Percentiles rank a stretch among this genome's conserved stretches.
These are phyloP conservation scores for Diplazon laetatorius DNA, from an alignment of 2,888 invertebrate species.

Conservation along the genomic window DNA sequence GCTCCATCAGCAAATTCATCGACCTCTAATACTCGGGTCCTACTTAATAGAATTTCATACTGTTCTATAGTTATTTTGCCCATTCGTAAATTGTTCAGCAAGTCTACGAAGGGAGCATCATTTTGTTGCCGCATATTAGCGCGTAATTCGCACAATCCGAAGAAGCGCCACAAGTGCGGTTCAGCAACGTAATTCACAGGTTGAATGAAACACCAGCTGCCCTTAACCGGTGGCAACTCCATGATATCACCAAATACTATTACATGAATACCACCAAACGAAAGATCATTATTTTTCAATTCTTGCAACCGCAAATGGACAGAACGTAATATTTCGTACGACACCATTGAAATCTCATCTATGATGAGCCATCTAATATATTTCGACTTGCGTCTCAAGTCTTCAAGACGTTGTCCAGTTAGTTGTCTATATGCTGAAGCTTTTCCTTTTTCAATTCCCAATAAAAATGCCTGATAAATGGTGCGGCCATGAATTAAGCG, in stretches of 20 bases:
- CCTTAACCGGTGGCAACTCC: constrained; percentile 72
- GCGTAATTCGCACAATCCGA: constrained; percentile 71
- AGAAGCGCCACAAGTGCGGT: constrained; percentile 62
- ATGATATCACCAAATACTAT: constrained; percentile 67
- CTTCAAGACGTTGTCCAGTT: constrained; percentile 40
- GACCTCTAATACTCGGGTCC: constrained; percentile 57
- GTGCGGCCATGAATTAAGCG: constrained; percentile 54
- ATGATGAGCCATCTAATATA: constrained; percentile 64
- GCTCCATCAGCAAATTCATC: constrained; percentile 66
- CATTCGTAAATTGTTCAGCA: constrained; percentile 52
- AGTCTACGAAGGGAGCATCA: constrained; percentile 63
- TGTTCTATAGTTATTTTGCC: constrained; percentile 20
- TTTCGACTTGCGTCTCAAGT: constrained; percentile 57
- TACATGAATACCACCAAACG: constrained; percentile 65
- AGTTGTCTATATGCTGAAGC: constrained; percentile 46
- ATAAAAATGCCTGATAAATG: constrained; percentile 41
- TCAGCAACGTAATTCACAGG: constrained; percentile 65
- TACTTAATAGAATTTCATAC: constrained; percentile 16
- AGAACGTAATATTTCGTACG: constrained; percentile 62
- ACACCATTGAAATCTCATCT: constrained; percentile 71
- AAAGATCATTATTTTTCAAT: constrained; percentile 59
- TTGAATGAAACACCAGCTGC: constrained; percentile 68
- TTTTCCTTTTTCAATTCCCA: constrained; percentile 61
- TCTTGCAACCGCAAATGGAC: constrained; percentile 54
- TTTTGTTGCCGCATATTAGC: constrained; percentile 75